Evolutionary conservation across 2,797 vertebrate species (phyloP).

Genomic region (Gadopsis bispinosus): DNA sequence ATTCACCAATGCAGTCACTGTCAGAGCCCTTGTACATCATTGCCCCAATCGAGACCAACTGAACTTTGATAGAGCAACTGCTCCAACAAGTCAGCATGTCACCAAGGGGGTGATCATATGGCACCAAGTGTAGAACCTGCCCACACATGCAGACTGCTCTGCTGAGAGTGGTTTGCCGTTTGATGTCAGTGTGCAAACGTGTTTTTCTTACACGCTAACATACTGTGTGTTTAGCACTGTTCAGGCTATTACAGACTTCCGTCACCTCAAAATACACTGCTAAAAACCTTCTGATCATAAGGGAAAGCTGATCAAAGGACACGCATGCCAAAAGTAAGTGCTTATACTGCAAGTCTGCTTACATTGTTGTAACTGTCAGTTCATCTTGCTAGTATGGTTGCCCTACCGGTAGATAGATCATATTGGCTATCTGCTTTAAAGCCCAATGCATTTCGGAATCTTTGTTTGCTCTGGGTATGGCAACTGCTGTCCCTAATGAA

Average conservation of each 20-base stretch:
- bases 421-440: not conserved
- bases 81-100: constrained; percentile 35
- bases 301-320: constrained; percentile 4
- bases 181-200: constrained; percentile 1
- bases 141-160: constrained; percentile 46
- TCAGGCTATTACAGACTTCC: not conserved
- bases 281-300: not conserved
- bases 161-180: constrained; percentile 30
- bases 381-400: not conserved
- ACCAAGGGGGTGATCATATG: constrained; percentile 55
- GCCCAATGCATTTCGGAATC: not conserved
- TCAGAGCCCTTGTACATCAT: constrained; percentile 25
- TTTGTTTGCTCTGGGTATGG: constrained; percentile 16
- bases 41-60: constrained; percentile 42
- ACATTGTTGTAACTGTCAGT: not conserved
- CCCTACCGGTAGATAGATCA: not conserved
- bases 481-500: not conserved
- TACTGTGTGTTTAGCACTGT: not conserved
- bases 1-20: constrained; percentile 47
- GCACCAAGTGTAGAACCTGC: constrained; percentile 40
- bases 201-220: constrained; percentile 4
- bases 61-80: constrained; percentile 60
- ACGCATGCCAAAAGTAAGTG: not conserved
- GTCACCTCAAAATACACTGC: not conserved
- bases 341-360: not conserved